A percentile compares a stretch with the other conserved stretches of the same genome.
phyloP scores from a whole-genome alignment of 1,140 invertebrate genomes.

The Panagrolaimus sp. region DNA sequence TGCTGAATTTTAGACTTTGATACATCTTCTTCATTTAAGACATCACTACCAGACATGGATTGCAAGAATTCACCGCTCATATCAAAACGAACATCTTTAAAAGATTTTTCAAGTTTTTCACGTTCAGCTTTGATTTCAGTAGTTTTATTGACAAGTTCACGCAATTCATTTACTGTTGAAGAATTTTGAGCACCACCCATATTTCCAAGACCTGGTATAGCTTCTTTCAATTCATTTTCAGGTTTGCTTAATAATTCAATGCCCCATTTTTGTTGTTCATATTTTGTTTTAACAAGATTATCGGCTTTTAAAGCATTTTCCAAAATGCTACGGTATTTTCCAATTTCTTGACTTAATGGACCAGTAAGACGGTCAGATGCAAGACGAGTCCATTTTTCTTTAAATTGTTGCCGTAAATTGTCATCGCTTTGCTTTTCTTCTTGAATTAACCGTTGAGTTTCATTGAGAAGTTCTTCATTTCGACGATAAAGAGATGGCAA shows the following conservation, averaged over 20 bases:
- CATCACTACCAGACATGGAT: conserved; percentile 72
- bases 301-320: conserved; percentile 77
- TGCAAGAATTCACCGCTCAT: conserved; percentile 66
- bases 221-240: conserved; percentile 61
- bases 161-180: conserved; percentile 68
- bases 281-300: conserved; percentile 72
- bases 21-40: conserved; percentile 72
- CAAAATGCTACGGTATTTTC: conserved; percentile 83
- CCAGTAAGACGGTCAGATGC: conserved; percentile 80
- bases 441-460: conserved; percentile 76
- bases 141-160: conserved; percentile 70
- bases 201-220: conserved; percentile 59
- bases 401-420: conserved; percentile 80
- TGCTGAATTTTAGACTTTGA: conserved; percentile 69
- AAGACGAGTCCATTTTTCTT: conserved; percentile 78
- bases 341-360: conserved; percentile 75
- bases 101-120: conserved; percentile 63
- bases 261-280: conserved; percentile 71
- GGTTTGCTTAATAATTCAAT: conserved; percentile 75
- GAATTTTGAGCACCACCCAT: conserved; percentile 29
- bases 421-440: conserved; percentile 87
- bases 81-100: conserved; percentile 75
- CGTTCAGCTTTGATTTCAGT: conserved; percentile 68
- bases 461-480: conserved; percentile 66
- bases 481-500: conserved; percentile 81